Evolutionary conservation across 2,888 invertebrate genomes (phyloP), one percentile per base, ranked within the genome.

Genomic region (Hypena proboscidalis): DNA sequence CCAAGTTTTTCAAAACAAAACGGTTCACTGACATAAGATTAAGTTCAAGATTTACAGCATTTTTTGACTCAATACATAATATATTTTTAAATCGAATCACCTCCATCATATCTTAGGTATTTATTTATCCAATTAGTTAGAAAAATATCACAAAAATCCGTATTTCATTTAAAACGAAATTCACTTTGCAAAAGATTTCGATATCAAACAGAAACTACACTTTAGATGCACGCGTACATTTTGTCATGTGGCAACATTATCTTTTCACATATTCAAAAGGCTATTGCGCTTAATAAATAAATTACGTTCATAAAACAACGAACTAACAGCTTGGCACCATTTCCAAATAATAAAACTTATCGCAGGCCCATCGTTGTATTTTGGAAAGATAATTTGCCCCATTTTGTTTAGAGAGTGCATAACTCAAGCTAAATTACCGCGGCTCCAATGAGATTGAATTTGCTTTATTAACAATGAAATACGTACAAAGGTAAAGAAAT

Each of bases 381-480:
- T 50, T 58, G 55, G 51, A 27, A 54, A 62, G 58, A 65, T 50
- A 58, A 57, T 56, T 46, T 58, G 52, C 69, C 69, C 66, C 70
- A 68, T 56, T 40, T 29, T 9, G 37, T 52, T 46, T 60, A 69
- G 63, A 71, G 63, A 68, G 72, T 76, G 77, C 70, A 68, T 38
- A 66, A 73, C 71, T 66, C 69, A 70, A 70, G 71, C 73, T 70
- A 67, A 42, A 29, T 40, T 51, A 64, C 46, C 40, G 51, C 60
- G 60, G 57, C 60, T 35, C 36, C 17, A 50, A 46, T 38, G 23
- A 44, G 13, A 30, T 51, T 10, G 17, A 40, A 49, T 31, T 21
- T 8, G 32, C 41, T 54, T 58, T 53, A 45, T 42, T 19, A 20
- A 51, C 61, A 64, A 54, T 53, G 30, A 43, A 54, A 38, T 47